Evolutionary conservation across 2,113 vertebrate genomes (phyloP), one percentile per base, ranked within the genome.

Genomic region (Cyrtonyx montezumae): DNA sequence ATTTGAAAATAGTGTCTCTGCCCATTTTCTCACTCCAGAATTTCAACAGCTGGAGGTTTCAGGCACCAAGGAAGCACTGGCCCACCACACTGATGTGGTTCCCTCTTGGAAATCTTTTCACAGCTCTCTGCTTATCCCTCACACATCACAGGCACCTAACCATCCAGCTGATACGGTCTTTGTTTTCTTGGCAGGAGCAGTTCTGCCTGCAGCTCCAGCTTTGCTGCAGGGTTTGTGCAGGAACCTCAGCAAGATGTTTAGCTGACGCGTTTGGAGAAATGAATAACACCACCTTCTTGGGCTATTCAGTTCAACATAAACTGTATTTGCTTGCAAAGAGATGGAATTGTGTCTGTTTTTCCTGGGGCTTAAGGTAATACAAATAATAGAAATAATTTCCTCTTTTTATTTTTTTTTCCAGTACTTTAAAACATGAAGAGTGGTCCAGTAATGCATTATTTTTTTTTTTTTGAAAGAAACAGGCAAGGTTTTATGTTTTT

Each of bases 51-150:
- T 87, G 80, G 32, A 88, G 26, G 23, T 79, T 91, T 78, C 34
- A 61, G 63, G 30, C n/a, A 82, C 49, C 0, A 2, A n/a, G 10
- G 53, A 20, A 91, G 11, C 40, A 21, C 23, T 73, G 30, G 17
- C 6, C 42, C 36, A 66, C 7, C 20, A 88, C 78, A 77, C 4
- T 11, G 16, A 51, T 65, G 43, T 25, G 74, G 56, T 56, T 53
- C 26, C 11, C 75, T 71, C 81, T 88, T 30, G 69, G 75, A 89
- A 82, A 73, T 55, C 5, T 79, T 87, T 91, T 63, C 67, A 87
- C 28, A 85, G 32, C 40, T 78, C 34, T 53, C 51, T 92, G 36
- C n/a, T 88, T 87, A 49, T 28, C 32, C 88, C 79, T 80, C 56
- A 37, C 20, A 40, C 79, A 83, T 90, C 82, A 67, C 79, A 94